Conservation (phyloP, 2,797 vertebrate species). For the Microcaecilia unicolor region DNA sequence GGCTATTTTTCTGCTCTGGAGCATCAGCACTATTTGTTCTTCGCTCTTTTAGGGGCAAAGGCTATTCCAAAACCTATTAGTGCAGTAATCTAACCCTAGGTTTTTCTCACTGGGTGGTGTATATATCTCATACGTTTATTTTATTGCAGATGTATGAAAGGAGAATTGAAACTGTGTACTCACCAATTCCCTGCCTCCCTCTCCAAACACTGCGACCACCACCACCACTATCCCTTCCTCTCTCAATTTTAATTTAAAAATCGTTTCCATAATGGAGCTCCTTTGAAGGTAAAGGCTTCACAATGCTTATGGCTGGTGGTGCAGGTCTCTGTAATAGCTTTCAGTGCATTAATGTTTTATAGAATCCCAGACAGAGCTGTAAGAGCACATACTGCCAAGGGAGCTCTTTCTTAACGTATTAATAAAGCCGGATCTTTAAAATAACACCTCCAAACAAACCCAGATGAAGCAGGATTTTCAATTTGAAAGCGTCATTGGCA, state of each 20-base stretch:
- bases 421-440: conserved; percentile 74
- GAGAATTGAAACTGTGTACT: background rate
- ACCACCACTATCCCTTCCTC: background rate
- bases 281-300: conserved; percentile 35
- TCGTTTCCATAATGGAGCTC: conserved; percentile 12
- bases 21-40: background rate
- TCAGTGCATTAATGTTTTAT: conserved; percentile 80
- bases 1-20: background rate
- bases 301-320: conserved; percentile 28
- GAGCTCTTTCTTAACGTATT: conserved; percentile 66
- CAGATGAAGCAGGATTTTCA: conserved; percentile 35
- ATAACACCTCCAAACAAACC: conserved; percentile 38
- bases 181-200: background rate
- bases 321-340: conserved; percentile 60
- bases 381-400: conserved; percentile 62
- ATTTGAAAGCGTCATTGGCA: conserved; percentile 25
- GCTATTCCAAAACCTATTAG: conserved; percentile 29
- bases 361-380: conserved; percentile 70
- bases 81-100: conserved; percentile 21
- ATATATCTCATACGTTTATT: background rate
- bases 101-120: conserved; percentile 11
- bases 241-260: conserved; percentile 10
- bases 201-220: too few species aligned
- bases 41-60: background rate
- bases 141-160: background rate